These are phyloP conservation scores for Rhodinocichla rosea DNA, from an alignment of 2,113 vertebrate species.

Conservation along the genomic window DNA sequence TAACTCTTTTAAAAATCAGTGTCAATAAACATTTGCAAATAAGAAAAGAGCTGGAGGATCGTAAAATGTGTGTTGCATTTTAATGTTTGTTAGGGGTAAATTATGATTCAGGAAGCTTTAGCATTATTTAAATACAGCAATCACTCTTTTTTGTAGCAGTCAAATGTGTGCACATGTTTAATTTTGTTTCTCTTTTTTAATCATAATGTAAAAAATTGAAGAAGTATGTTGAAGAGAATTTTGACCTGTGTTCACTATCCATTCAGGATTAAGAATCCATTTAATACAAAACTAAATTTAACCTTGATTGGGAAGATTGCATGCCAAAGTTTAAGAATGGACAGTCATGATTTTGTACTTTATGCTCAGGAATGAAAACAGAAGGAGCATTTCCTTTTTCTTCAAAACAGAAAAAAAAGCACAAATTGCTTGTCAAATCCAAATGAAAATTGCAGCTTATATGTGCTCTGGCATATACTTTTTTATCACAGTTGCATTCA, in stretches of 20 bases:
- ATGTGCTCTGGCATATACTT: not conserved
- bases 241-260: not conserved
- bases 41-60: not conserved
- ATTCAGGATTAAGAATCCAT: not conserved
- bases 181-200: not conserved
- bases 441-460: not conserved
- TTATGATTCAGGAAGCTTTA: not conserved
- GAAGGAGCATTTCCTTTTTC: not conserved
- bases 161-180: not conserved
- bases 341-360: not conserved
- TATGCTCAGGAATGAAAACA: not conserved
- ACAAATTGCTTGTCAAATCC: not conserved
- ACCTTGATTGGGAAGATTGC: not conserved
- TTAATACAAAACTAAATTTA: not conserved
- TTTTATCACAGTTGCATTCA: not conserved
- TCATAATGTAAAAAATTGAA: not conserved
- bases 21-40: slow-evolving; percentile 52
- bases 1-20: slow-evolving; percentile 50
- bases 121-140: not conserved
- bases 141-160: not conserved
- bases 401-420: not conserved
- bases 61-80: not conserved
- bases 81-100: slow-evolving; percentile 2
- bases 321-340: not conserved
- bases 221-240: not conserved